Base-by-base conservation (phyloP, 2,888 invertebrate species). In the Tuta absoluta region DNA sequence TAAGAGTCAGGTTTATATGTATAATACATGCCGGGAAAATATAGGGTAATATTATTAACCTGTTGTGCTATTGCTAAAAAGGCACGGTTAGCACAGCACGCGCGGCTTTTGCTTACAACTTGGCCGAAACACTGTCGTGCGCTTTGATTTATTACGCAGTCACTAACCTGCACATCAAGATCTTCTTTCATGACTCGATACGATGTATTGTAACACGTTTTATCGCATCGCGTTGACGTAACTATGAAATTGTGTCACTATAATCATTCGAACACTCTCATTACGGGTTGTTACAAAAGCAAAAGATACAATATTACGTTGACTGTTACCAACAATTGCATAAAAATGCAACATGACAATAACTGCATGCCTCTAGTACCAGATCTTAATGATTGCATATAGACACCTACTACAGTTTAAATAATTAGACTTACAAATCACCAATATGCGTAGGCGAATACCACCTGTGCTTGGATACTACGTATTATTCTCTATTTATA, bases 251-350 rank as follows among this genome's bases (percentile, higher is more conserved):
- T 71, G 71, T 71, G 73, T 56, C 70, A 71, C 67, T 69, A 45
- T 45, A 45, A 11, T 45, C 75, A 71, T 75, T 72, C 63, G 63
- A 65, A 65, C 74, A 72, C 67, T 71, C 72, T 74, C 72, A 71
- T 77, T 76, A 74, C 73, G 14, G 41, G 14, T 12, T 41, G 14
- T 41, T 41, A 41, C 14, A 41, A 41, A 41, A 41, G 41, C 41
- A 14, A 12, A 14, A 45, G n/a, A 45, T 11, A 45, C 45, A 45
- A 17, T 45, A 5, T 45, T 8, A 45, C 41, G 14, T 41, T 41
- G 14, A 28, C 28, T 28, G 28, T 5, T 28, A 28, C 28, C 28
- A 4, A 28, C 33, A 33, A 10, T 33, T 33, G 33, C 33, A 33
- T n/a, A 33, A 33, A 28, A 33, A 33, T 33, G 33, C 33, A 33